A percentile compares a stretch with the other conserved stretches of the same genome.
phyloP scores from a whole-genome alignment of 1,140 invertebrate genomes.

The Paracyclopina nana region DNA sequence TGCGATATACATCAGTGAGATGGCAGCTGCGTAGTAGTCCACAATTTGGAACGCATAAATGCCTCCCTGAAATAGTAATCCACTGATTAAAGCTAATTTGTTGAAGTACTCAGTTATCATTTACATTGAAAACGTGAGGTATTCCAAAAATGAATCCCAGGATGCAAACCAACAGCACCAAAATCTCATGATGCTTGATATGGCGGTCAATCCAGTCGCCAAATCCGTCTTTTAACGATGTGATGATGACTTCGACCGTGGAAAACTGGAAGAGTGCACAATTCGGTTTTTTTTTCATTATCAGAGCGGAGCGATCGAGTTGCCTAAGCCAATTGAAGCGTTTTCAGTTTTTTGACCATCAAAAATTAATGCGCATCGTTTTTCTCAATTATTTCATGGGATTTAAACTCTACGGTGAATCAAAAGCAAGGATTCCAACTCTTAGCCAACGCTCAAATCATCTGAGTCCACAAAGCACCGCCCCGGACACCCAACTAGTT shows the following conservation, averaged over 20 bases:
- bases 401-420: too few relatives aligned
- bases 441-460: conserved; percentile 42
- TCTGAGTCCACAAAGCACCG: conserved; percentile 37
- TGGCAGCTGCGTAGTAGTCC: conserved; percentile 73
- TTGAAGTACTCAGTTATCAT: too few relatives aligned
- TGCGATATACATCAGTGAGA: conserved; percentile 72
- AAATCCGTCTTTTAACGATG: conserved; percentile 74
- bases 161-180: conserved; percentile 58
- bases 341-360: too few relatives aligned
- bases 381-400: too few relatives aligned
- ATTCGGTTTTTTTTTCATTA: too few relatives aligned
- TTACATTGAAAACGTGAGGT: conserved; percentile 39
- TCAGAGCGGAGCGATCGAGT: too few relatives aligned
- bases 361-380: too few relatives aligned
- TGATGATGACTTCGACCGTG: conserved; percentile 74
- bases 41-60: conserved; percentile 81
- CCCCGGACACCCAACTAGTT: conserved; percentile 35
- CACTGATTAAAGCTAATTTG: too few relatives aligned
- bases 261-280: conserved; percentile 36
- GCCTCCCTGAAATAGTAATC: too few relatives aligned
- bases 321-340: too few relatives aligned
- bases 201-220: conserved; percentile 55
- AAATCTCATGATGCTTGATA: conserved; percentile 60
- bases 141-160: conserved; percentile 62
- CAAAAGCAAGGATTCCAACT: conserved; percentile 25